Conservation (phyloP, 2,113 vertebrate species). For the Sphyrna mokarran region DNA sequence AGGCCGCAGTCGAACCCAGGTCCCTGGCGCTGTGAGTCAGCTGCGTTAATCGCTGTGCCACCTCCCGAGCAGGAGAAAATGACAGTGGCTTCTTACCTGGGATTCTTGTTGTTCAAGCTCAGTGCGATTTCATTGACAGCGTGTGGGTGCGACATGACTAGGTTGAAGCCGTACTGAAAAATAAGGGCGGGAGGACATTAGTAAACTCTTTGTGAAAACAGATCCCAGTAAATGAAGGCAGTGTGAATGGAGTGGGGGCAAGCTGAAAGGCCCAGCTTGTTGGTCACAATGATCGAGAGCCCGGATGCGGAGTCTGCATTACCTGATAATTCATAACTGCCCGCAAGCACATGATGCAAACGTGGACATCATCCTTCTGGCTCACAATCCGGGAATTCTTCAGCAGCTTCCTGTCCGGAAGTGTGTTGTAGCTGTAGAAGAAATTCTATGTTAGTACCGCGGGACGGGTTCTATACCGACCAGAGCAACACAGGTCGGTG, state of each 20-base stretch:
- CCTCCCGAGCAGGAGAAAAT: background rate
- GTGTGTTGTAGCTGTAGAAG: conserved; percentile 71
- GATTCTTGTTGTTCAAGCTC: conserved; percentile 95
- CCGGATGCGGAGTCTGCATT: conserved; percentile 23
- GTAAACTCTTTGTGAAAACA: background rate
- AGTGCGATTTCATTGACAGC: conserved; percentile 96
- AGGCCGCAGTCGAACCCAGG: no score
- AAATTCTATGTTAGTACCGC: background rate
- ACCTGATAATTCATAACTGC: conserved; percentile 99
- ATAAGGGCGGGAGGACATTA: conserved; percentile 43
- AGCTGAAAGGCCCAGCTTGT: background rate
- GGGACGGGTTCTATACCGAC: background rate
- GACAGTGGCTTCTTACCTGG: conserved; percentile 61
- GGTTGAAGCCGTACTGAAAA: conserved; percentile 88
- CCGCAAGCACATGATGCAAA: conserved; percentile 93
- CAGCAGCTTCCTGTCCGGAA: conserved; percentile 78
- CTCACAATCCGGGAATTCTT: conserved; percentile 91
- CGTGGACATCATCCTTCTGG: conserved; percentile 95
- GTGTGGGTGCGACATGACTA: conserved; percentile 94
- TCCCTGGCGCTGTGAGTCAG: no score
- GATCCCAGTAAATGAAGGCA: background rate
- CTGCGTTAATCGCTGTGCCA: no score
- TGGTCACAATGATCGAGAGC: background rate
- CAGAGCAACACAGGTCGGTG: background rate
- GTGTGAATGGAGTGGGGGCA: background rate